phyloP scores from a whole-genome alignment of 2,113 vertebrate genomes.

The mouse (Mus musculus) region DNA sequence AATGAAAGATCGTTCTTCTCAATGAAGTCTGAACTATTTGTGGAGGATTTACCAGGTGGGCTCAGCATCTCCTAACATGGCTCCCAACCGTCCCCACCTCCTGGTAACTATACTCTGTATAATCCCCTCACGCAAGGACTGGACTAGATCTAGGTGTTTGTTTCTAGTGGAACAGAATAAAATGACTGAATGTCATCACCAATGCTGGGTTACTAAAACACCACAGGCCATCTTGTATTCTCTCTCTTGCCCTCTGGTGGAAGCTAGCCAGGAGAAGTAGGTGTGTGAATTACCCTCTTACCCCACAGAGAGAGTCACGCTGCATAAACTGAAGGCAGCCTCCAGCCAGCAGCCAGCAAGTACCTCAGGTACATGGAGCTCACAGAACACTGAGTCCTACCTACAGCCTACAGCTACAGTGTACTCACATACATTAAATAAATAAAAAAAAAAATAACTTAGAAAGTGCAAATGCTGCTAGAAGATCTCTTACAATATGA shows the following conservation, averaged over 20 bases:
- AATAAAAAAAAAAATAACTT: not conserved
- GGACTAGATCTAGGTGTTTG: not conserved
- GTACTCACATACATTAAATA: too few relatives aligned
- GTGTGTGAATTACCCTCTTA: not conserved
- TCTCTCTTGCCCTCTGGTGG: not conserved
- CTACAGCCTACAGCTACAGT: not conserved
- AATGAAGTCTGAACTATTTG: not conserved
- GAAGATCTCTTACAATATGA: slow-evolving; percentile 23
- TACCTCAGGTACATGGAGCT: not conserved
- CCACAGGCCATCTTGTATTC: not conserved
- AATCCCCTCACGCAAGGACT: not conserved
- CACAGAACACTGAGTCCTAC: not conserved
- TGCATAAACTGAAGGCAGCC: not conserved
- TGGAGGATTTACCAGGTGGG: not conserved
- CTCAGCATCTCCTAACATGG: not conserved
- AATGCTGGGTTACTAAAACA: not conserved
- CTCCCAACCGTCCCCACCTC: not conserved
- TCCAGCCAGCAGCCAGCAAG: not conserved
- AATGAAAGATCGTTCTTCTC: not conserved
- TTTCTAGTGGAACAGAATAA: not conserved
- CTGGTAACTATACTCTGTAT: not conserved
- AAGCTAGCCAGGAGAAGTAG: not conserved
- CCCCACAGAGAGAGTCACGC: not conserved
- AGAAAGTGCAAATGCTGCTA: slow-evolving; percentile 46
- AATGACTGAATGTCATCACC: not conserved